Base-by-base conservation (phyloP, 2,797 vertebrate species). In the Oophaga sylvatica region DNA sequence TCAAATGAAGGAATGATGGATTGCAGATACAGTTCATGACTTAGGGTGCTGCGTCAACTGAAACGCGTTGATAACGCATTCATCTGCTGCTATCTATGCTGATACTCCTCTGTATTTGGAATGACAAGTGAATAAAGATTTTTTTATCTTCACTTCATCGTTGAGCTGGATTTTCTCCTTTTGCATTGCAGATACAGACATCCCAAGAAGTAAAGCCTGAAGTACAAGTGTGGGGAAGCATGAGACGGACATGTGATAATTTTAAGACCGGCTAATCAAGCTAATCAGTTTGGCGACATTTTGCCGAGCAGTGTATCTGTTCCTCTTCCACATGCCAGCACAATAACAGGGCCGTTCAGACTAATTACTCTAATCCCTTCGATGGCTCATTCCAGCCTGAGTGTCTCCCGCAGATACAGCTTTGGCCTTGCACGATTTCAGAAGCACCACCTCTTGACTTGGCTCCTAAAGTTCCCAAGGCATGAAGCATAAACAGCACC, bases 261-360 rank as follows among this genome's bases (percentile, higher is more conserved):
- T 78, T 78, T 48, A 81, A 68, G 71, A 35, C 5, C 63, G 22
- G 62, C 65, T 65, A 81, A 89, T 86, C 88, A 81, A 65, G 79
- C 87, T 88, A 88, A 88, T 88, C 83, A 88, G 83, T 85, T 68
- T 88, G 87, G 87, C 87, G 78, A 88, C 83, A 35, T 85, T 85
- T 85, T 88, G 83, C 78, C 22, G 35, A 63, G 48, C 71, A 79
- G 79, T 71, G 63, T 89, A 86, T 89, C 83, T 89, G 84, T 83
- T 81, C 84, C 56, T 86, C 62, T 86, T 91, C 90, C 90, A 91
- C 90, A 91, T 91, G 90, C 90, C 88, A 90, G 90, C 87, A 87
- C 90, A 68, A 91, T 77, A 77, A 89, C 84, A 89, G 88, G 79
- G 77, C 70, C 62, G 53, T 83, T 89, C 88, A 89, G 65, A 89